Conservation (phyloP, 35 echinoderm and acorn worm genomes). For the Lytechinus pictus region DNA sequence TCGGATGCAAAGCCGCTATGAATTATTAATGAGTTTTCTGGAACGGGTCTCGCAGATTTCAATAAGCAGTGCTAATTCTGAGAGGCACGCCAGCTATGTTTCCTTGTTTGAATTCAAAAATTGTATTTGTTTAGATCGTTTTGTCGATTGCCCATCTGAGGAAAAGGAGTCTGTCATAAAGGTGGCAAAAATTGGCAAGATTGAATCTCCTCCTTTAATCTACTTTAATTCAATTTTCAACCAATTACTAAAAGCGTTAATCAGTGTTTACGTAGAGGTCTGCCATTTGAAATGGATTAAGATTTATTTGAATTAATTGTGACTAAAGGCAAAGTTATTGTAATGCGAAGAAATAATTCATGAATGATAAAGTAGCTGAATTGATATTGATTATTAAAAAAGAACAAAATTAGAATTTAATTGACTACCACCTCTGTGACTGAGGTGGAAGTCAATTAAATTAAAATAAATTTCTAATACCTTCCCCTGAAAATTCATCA, state of each 20-base stretch:
- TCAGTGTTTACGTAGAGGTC: neutral
- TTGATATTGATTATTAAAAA: neutral
- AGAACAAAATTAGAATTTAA: too few species aligned
- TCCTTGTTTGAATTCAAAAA: neutral
- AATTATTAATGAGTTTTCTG: conserved; percentile 40
- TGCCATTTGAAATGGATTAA: neutral
- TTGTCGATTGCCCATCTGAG: neutral
- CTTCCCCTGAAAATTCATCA: too few species aligned
- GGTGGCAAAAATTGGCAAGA: neutral
- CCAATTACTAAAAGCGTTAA: neutral
- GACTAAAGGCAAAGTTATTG: neutral
- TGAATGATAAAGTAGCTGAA: neutral
- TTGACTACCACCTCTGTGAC: too few species aligned
- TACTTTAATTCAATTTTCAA: neutral
- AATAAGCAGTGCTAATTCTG: neutral
- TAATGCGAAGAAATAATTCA: neutral
- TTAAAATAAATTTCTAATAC: too few species aligned
- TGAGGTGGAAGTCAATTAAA: too few species aligned
- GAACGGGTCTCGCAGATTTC: conserved; percentile 33
- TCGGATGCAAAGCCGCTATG: neutral
- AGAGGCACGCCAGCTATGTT: neutral
- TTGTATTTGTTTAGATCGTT: neutral
- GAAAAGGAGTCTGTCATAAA: neutral
- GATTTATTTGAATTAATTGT: neutral
- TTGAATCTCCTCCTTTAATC: neutral